These are phyloP conservation scores for Xestia xanthographa DNA, from an alignment of 2,888 invertebrate genomes.

Conservation along the genomic window DNA sequence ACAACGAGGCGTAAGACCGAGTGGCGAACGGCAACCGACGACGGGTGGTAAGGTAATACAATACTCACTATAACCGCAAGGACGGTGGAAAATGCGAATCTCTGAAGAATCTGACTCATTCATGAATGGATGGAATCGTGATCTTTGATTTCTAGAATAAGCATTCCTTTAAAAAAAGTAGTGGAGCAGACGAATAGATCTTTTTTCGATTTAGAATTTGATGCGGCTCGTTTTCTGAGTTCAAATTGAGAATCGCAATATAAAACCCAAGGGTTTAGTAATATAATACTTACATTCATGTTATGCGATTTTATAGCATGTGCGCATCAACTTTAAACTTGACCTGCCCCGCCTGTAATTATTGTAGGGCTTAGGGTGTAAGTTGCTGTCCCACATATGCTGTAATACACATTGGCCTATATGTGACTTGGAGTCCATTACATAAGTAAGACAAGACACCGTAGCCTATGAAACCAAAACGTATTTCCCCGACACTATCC, in stretches of 20 bases:
- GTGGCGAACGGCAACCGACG: conserved; percentile 43
- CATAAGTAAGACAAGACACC: not conserved
- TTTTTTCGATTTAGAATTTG: not conserved
- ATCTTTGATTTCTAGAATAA: not conserved
- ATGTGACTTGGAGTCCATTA: not conserved
- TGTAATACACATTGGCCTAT: not conserved
- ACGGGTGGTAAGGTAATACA: conserved; percentile 49
- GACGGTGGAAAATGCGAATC: conserved; percentile 51
- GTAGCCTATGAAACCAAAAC: conserved; percentile 5
- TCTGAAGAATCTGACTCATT: conserved; percentile 22
- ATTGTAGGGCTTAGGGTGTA: not conserved
- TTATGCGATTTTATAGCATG: not conserved
- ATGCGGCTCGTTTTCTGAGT: not conserved
- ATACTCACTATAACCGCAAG: conserved; percentile 63
- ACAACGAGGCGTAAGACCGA: conserved; percentile 69
- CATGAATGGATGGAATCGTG: conserved; percentile 40
- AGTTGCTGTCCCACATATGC: not conserved
- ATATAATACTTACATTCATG: not conserved
- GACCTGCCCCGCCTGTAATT: not conserved
- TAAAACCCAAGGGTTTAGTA: not conserved
- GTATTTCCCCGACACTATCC: not conserved
- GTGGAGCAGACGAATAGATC: no score
- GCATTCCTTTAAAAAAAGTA: not conserved
- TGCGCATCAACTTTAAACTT: conserved; percentile 1
- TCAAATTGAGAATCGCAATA: not conserved